Percentiles rank a stretch among this genome's conserved stretches.
phyloP scores from a whole-genome alignment of 2,888 invertebrate genomes.

The Ceramica pisi region DNA sequence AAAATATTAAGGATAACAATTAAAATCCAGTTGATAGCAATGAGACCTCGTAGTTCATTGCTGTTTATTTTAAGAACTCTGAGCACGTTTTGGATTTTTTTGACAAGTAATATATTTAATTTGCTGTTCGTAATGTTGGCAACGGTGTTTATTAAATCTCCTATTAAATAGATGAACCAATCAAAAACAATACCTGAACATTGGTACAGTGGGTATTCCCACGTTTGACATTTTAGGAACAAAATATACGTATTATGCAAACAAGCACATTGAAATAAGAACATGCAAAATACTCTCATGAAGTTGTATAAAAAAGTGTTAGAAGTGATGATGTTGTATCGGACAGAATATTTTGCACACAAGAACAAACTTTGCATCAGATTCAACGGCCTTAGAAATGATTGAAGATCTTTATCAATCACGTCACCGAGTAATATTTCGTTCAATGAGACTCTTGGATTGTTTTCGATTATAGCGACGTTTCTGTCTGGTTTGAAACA shows the following conservation, averaged over 20 bases:
- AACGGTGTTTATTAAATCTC: slow-evolving; percentile 5
- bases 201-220: background rate
- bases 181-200: background rate
- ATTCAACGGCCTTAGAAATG: slow-evolving; percentile 29
- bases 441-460: background rate
- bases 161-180: background rate
- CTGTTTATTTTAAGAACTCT: slow-evolving; percentile 9
- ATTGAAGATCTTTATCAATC: slow-evolving; percentile 28
- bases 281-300: slow-evolving; percentile 2
- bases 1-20: slow-evolving; percentile 1
- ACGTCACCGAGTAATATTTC: slow-evolving; percentile 5
- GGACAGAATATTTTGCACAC: background rate
- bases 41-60: background rate
- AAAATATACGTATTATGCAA: background rate
- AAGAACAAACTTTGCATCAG: slow-evolving; percentile 29
- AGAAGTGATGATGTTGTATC: slow-evolving; percentile 12
- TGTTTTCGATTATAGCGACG: background rate
- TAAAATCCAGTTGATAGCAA: slow-evolving; percentile 9
- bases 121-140: slow-evolving; percentile 1
- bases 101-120: slow-evolving; percentile 16
- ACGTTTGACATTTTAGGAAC: background rate
- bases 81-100: slow-evolving; percentile 32
- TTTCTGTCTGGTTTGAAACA: background rate
- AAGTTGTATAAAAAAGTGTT: slow-evolving; percentile 18
- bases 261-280: background rate